Conservation (phyloP, 2,797 vertebrate species). For the Semaprochilodus insignis region DNA sequence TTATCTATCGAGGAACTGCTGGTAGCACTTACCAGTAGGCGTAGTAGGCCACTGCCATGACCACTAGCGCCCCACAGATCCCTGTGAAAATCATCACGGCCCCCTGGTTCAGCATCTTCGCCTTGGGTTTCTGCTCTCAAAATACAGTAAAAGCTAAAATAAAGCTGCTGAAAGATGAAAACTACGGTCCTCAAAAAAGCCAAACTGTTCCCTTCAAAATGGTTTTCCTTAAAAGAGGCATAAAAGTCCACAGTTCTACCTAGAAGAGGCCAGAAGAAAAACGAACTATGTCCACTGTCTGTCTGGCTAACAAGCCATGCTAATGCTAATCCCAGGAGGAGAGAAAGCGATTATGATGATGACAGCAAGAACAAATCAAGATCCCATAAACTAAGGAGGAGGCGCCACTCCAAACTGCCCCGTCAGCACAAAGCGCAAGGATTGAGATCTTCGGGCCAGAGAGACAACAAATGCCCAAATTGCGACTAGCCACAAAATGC, state of each 20-base stretch:
- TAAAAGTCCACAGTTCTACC: neutral
- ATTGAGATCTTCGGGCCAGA: neutral
- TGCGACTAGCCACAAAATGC: neutral
- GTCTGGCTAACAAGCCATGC: conserved; percentile 60
- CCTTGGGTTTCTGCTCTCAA: neutral
- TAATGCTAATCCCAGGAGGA: conserved; percentile 71
- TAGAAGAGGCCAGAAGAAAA: neutral
- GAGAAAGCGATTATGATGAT: conserved; percentile 72
- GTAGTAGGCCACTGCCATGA: conserved; percentile 92
- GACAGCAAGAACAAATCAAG: conserved; percentile 44
- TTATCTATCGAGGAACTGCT: neutral
- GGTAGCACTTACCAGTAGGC: conserved; percentile 89
- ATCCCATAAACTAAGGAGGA: conserved; percentile 27
- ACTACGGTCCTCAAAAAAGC: neutral
- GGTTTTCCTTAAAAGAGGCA: neutral
- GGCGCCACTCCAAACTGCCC: neutral
- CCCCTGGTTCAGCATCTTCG: conserved; percentile 85
- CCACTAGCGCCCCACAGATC: conserved; percentile 84
- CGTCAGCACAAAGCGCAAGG: conserved; percentile 15
- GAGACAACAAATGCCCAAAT: neutral
- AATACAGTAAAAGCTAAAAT: neutral
- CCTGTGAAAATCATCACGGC: conserved; percentile 90
- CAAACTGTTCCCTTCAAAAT: neutral
- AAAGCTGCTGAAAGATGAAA: neutral
- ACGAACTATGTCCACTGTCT: conserved; percentile 23